Conservation (phyloP, 2,888 invertebrate species). For the Gibbula magus region DNA sequence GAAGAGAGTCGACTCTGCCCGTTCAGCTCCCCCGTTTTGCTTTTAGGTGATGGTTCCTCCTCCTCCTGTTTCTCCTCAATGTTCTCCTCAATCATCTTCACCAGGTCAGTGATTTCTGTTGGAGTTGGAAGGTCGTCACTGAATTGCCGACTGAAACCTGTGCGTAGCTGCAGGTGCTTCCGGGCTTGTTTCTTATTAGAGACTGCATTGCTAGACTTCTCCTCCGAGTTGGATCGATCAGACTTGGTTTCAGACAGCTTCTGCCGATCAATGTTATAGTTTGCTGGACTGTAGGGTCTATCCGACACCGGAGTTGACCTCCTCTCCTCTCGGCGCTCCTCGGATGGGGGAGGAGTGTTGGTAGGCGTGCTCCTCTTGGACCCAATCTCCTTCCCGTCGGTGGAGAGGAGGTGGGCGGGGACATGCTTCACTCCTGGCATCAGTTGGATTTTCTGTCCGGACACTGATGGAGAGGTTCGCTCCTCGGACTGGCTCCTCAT, state of each 20-base stretch:
- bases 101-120: slow-evolving; percentile 64
- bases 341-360: neutral
- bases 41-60: slow-evolving; percentile 25
- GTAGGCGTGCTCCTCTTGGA: slow-evolving; percentile 50
- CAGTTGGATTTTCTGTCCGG: slow-evolving; percentile 62
- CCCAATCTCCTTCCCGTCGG: slow-evolving; percentile 35
- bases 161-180: slow-evolving; percentile 45
- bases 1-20: slow-evolving; percentile 26
- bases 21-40: slow-evolving; percentile 4
- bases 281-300: slow-evolving; percentile 44
- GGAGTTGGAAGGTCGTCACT: slow-evolving; percentile 68
- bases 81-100: slow-evolving; percentile 66
- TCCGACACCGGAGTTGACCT: slow-evolving; percentile 36
- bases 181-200: neutral
- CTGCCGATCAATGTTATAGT: slow-evolving; percentile 30
- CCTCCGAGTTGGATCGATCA: neutral
- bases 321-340: slow-evolving; percentile 24
- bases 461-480: slow-evolving; percentile 33
- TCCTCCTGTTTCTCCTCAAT: slow-evolving; percentile 53
- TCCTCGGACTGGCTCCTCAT: slow-evolving; percentile 17
- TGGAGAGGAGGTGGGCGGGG: slow-evolving; percentile 56
- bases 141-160: slow-evolving; percentile 67
- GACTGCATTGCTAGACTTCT: neutral
- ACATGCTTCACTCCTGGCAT: slow-evolving; percentile 69
- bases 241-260: neutral